Evolutionary conservation across 2,113 vertebrate genomes (phyloP).

Genomic region (Pachyramphus minor): DNA sequence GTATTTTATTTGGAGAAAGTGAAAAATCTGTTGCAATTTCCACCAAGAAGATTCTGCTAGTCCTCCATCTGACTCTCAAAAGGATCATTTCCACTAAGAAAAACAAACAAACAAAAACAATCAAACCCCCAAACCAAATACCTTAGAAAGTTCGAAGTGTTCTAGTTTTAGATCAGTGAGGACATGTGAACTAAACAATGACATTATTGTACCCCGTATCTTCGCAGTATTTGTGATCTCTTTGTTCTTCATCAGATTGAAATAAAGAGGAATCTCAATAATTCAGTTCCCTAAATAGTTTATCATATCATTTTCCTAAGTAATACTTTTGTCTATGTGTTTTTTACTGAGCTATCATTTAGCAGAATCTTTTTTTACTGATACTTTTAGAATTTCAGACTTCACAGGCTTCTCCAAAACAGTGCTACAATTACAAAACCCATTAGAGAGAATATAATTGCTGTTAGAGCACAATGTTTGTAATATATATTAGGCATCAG

Average conservation of each 20-base stretch:
- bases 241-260: not conserved
- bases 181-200: not conserved
- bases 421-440: constrained; percentile 46
- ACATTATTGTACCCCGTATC: not conserved
- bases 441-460: constrained; percentile 67
- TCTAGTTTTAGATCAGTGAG: not conserved
- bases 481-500: constrained; percentile 31
- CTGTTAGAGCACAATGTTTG: constrained; percentile 30
- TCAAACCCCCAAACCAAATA: not conserved
- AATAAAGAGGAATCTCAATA: constrained; percentile 45
- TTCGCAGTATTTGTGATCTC: not conserved
- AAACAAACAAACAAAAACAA: not conserved
- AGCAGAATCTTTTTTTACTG: not conserved
- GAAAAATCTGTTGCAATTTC: not conserved
- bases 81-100: not conserved
- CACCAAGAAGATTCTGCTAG: not conserved
- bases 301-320: constrained; percentile 10
- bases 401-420: not conserved
- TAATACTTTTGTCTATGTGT: not conserved
- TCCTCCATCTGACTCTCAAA: not conserved
- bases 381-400: constrained; percentile 37
- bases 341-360: constrained; percentile 26
- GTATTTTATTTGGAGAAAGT: not conserved
- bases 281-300: constrained; percentile 4
- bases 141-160: not conserved